Conservation (phyloP, 2,113 vertebrate species). For the Turnix velox region DNA sequence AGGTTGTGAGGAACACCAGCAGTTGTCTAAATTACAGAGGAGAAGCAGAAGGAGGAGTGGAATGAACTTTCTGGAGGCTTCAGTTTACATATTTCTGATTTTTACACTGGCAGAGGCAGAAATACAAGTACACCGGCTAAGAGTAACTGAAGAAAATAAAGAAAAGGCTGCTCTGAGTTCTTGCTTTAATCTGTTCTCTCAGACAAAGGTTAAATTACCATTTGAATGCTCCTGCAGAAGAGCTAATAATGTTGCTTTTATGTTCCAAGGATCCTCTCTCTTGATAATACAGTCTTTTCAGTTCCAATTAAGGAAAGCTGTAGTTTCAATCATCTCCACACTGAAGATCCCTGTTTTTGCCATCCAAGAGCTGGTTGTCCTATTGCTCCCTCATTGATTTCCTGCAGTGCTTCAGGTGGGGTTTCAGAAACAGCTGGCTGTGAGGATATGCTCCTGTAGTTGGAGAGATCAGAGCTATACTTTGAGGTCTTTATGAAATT, state of each 20-base stretch:
- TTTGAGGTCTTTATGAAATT: neutral
- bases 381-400: neutral
- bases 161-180: neutral
- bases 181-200: conserved; percentile 23
- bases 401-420: conserved; percentile 3
- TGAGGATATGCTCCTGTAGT: neutral
- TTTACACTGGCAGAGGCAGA: neutral
- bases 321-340: neutral
- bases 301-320: conserved; percentile 7
- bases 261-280: neutral
- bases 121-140: neutral
- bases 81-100: neutral
- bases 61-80: neutral
- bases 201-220: conserved; percentile 42
- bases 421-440: conserved; percentile 22
- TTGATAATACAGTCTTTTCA: conserved; percentile 2
- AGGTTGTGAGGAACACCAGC: neutral
- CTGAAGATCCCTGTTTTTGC: neutral
- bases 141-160: neutral
- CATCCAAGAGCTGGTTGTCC: neutral
- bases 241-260: conserved; percentile 36
- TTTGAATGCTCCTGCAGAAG: conserved; percentile 29
- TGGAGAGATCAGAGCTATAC: neutral
- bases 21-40: neutral
- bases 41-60: neutral